phyloP scores from a whole-genome alignment of 2,888 invertebrate genomes.

The Hoplodrina blanda region DNA sequence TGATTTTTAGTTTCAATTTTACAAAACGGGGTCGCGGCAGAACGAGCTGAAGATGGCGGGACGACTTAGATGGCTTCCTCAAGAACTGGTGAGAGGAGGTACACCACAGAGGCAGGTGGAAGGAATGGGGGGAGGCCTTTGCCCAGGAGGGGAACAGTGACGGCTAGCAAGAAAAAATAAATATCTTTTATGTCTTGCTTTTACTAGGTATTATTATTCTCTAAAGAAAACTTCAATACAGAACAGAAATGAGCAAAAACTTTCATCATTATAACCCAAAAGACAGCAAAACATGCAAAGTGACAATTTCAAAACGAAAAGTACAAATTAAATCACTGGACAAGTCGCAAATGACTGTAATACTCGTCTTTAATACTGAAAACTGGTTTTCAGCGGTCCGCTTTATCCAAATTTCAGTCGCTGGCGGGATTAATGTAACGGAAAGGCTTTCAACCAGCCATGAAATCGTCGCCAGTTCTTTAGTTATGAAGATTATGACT shows the following conservation, averaged over 20 bases:
- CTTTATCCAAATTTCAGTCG: constrained; percentile 54
- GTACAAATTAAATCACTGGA: constrained; percentile 39
- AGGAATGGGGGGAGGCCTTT: no score
- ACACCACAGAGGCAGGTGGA: no score
- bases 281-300: constrained; percentile 19
- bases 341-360: constrained; percentile 46
- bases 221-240: not conserved
- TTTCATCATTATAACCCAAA: constrained; percentile 9
- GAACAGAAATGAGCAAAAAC: not conserved
- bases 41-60: no score
- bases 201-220: not conserved
- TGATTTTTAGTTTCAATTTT: no score
- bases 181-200: no score
- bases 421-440: constrained; percentile 55
- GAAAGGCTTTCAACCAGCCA: constrained; percentile 50
- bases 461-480: constrained; percentile 53
- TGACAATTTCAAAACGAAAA: constrained; percentile 24
- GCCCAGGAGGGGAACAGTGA: no score
- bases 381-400: constrained; percentile 38
- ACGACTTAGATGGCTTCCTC: no score
- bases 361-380: constrained; percentile 38
- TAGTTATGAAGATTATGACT: constrained; percentile 50
- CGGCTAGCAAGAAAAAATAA: no score
- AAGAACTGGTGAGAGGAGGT: no score
- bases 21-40: no score